Evolutionary conservation across 1,140 invertebrate genomes (phyloP).

Genomic region (Scaptomyza graminum): DNA sequence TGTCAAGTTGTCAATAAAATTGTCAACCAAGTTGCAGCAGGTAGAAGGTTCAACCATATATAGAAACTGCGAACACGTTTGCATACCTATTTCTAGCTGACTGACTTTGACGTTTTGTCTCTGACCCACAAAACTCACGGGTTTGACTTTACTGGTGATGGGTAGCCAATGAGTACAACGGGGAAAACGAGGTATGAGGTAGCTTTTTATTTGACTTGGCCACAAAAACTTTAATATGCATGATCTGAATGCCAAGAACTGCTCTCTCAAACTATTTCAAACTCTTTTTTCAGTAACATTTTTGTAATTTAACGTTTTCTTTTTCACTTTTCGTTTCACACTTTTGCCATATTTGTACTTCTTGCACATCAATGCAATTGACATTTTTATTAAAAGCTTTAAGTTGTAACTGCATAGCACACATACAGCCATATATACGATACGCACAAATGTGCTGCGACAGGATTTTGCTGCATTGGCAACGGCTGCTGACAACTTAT

Average conservation of each 20-base stretch:
- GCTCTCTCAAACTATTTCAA: too few species aligned
- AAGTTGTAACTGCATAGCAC: slow-evolving; percentile 65
- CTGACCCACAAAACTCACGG: slow-evolving; percentile 45
- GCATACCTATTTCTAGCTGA: slow-evolving; percentile 65
- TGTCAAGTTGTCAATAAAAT: slow-evolving; percentile 78
- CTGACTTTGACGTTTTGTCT: slow-evolving; percentile 45
- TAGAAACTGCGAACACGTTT: slow-evolving; percentile 60
- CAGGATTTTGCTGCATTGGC: slow-evolving; percentile 69
- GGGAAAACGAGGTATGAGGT: not conserved
- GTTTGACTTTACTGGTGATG: slow-evolving; percentile 9
- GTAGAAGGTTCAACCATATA: not conserved
- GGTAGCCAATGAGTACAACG: slow-evolving; percentile 21
- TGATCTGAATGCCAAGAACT: not conserved
- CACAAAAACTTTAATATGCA: not conserved
- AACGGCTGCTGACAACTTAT: slow-evolving; percentile 75
- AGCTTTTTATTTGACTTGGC: slow-evolving; percentile 41
- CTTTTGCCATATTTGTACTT: slow-evolving; percentile 31
- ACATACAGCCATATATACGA: slow-evolving; percentile 23
- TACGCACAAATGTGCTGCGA: slow-evolving; percentile 47
- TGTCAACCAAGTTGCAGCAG: slow-evolving; percentile 58
- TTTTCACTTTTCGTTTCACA: not conserved
- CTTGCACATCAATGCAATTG: slow-evolving; percentile 75
- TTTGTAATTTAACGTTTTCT: not conserved
- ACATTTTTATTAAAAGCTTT: slow-evolving; percentile 83
- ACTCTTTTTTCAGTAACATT: slow-evolving; percentile 9